Evolutionary conservation across 2,113 vertebrate genomes (phyloP).

Genomic region (Tylochromis polylepis): DNA sequence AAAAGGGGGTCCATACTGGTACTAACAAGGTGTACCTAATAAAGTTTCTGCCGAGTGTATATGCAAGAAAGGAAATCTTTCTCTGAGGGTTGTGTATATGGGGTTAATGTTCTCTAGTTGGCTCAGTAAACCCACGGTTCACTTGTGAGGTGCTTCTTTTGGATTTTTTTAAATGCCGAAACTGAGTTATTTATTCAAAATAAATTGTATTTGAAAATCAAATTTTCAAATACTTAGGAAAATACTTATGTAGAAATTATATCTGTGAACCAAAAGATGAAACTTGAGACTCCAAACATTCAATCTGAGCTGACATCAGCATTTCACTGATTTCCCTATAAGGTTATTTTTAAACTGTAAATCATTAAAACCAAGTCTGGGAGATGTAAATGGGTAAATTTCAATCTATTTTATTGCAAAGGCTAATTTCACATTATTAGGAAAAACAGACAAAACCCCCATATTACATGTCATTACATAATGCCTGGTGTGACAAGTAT

Average conservation of each 20-base stretch:
- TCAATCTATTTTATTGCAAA: not conserved
- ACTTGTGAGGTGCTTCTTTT: not conserved
- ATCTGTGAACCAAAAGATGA: not conserved
- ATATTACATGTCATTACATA: not conserved
- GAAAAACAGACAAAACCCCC: not conserved
- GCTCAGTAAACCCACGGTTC: not conserved
- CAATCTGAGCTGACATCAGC: not conserved
- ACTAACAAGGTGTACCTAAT: not conserved
- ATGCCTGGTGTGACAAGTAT: not conserved
- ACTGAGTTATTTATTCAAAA: not conserved
- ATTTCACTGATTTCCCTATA: not conserved
- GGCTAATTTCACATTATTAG: not conserved
- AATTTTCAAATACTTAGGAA: no score
- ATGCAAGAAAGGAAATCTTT: not conserved
- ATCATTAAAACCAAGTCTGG: not conserved
- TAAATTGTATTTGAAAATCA: not conserved
- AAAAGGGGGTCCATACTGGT: not conserved
- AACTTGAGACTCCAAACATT: not conserved
- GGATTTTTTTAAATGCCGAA: not conserved
- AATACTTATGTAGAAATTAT: no score
- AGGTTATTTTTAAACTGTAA: not conserved
- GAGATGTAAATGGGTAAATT: not conserved
- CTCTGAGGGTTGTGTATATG: not conserved
- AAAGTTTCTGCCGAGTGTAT: not conserved
- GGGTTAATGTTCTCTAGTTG: not conserved